Base-by-base conservation (phyloP, 2,797 vertebrate genomes). In the Falco rusticolus region DNA sequence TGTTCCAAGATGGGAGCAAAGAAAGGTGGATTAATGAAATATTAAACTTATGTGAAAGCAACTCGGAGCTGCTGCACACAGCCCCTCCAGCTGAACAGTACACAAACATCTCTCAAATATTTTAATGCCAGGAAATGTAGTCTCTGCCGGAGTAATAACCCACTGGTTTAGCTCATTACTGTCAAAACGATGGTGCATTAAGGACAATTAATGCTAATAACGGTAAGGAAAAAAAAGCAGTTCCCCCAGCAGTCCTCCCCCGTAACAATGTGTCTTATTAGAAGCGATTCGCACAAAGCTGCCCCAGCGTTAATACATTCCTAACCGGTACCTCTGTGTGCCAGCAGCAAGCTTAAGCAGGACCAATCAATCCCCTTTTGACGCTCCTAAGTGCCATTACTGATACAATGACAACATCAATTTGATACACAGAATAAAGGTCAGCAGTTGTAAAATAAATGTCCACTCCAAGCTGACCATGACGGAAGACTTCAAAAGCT, bases 181-280 rank as follows among this genome's bases (percentile, higher is more conserved):
- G 97, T 96, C 95, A 97, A 97, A 98, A 95, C 83, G 87, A 95
- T 89, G 91, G 90, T 97, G 92, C 97, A 98, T 98, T 97, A 98
- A 96, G 91, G 96, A 96, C 96, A 97, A 98, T 98, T 98, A 98
- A 98, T 96, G 95, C 84, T 97, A 98, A 98, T 97, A 95, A 97
- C 95, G 96, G 96, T 78, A 92, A 97, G 76, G 68, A 92, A 89
- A 94, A 96, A 96, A 84, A 94, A 90, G 68, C 70, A 96, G 87
- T 54, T 96, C 81, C 93, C 84, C 84, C 93, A 93, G 95, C 80
- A 97, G 95, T 76, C 94, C 91, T 97, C 95, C 90, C 89, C 87
- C 79, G 6, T 89, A 97, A 94, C 96, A 97, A 95, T 57, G 91
- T 83, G 87, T 93, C 91, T 95, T 96, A 84, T 97, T 97, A 97